phyloP scores from a whole-genome alignment of 2,888 invertebrate genomes.

The Thereva nobilitata region DNA sequence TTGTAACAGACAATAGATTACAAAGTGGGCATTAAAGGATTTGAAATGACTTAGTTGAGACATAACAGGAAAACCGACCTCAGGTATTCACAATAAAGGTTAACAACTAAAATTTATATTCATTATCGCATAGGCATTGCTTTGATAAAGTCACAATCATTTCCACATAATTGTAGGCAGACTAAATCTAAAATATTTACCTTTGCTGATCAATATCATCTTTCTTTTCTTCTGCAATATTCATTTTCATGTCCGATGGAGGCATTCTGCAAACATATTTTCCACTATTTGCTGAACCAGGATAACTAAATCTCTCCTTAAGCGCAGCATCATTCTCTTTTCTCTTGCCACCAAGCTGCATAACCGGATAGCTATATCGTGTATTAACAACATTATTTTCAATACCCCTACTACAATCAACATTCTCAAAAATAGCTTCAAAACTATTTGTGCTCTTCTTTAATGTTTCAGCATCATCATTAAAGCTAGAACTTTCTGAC shows the following conservation, averaged over 20 bases:
- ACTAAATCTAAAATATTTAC: slow-evolving; percentile 6
- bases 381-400: slow-evolving; percentile 44
- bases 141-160: not conserved
- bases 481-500: slow-evolving; percentile 38
- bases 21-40: too few species aligned
- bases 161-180: not conserved
- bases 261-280: slow-evolving; percentile 45
- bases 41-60: too few species aligned
- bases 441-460: slow-evolving; percentile 41
- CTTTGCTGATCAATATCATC: slow-evolving; percentile 33
- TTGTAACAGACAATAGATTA: too few species aligned
- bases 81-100: too few species aligned
- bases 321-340: slow-evolving; percentile 50
- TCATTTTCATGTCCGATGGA: slow-evolving; percentile 43
- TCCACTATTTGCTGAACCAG: slow-evolving; percentile 48
- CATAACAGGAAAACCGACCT: too few species aligned
- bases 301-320: slow-evolving; percentile 58
- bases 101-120: too few species aligned
- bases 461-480: slow-evolving; percentile 26
- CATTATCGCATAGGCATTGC: too few species aligned
- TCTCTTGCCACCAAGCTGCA: slow-evolving; percentile 53
- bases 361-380: slow-evolving; percentile 56
- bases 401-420: slow-evolving; percentile 36
- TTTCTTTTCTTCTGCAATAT: slow-evolving; percentile 44
- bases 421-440: slow-evolving; percentile 44